These are phyloP conservation scores for Greenwoodochromis staneri DNA, from an alignment of 2,113 vertebrate species.

Conservation along the genomic window DNA sequence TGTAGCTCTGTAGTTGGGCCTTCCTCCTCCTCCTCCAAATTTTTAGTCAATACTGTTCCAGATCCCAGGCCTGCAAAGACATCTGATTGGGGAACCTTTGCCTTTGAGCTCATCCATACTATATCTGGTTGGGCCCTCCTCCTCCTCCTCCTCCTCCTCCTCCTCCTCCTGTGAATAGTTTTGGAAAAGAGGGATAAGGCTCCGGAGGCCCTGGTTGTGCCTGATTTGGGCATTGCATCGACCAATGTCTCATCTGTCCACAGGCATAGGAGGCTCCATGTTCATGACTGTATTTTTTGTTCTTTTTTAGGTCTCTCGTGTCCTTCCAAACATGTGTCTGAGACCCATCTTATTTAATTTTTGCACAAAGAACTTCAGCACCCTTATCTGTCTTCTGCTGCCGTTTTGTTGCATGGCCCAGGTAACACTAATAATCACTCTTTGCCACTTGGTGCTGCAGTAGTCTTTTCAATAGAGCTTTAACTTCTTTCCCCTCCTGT, in stretches of 20 bases:
- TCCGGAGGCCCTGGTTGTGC: not conserved
- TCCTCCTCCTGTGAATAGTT: rapidly evolving
- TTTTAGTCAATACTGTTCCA: too few relatives aligned
- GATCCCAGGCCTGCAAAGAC: too few relatives aligned
- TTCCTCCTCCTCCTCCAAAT: too few relatives aligned
- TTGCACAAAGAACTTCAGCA: not conserved
- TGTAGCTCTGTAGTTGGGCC: not conserved
- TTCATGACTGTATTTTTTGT: not conserved
- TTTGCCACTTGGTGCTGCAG: not conserved
- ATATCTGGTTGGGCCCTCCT: too few relatives aligned
- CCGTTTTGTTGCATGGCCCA: not conserved
- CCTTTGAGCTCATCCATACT: rapidly evolving
- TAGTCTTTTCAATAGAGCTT: not conserved
- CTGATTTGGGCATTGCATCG: rapidly evolving
- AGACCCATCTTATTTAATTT: not conserved
- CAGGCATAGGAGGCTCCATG: not conserved
- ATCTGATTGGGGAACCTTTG: too few relatives aligned
- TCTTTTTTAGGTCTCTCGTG: not conserved
- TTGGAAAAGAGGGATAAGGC: not conserved
- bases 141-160: rapidly evolving
- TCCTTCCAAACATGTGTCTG: rapidly evolving
- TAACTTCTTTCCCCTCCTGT: not conserved
- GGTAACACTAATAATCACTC: not conserved
- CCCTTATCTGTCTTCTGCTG: not conserved
- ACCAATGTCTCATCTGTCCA: not conserved